Evolutionary conservation across 2,888 invertebrate genomes (phyloP).

Genomic region (Laothoe populi): DNA sequence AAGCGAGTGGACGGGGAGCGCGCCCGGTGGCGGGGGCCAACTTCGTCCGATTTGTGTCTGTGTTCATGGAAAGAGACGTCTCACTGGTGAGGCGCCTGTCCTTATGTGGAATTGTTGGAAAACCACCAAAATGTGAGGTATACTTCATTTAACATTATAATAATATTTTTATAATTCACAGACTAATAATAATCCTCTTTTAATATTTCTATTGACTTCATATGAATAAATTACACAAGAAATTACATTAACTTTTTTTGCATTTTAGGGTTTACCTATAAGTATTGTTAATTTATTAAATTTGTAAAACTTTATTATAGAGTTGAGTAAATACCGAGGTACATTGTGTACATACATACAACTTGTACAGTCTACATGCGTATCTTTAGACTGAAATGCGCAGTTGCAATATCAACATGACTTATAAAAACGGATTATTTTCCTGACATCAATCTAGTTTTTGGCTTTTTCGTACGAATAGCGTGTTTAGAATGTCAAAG

Average conservation of each 20-base stretch:
- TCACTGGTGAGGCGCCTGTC: constrained; percentile 62
- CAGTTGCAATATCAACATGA: constrained; percentile 14
- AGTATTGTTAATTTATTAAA: not conserved
- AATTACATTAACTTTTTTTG: not conserved
- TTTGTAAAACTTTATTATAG: not conserved
- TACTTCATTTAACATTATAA: constrained; percentile 34
- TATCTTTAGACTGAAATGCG: not conserved
- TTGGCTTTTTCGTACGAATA: no score
- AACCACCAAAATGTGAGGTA: constrained; percentile 61
- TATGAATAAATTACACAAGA: not conserved
- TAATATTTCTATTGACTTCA: not conserved
- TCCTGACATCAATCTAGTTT: not conserved
- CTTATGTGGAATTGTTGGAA: constrained; percentile 57
- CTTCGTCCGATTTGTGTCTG: constrained; percentile 47
- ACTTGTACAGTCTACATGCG: not conserved
- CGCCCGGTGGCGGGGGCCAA: constrained; percentile 38
- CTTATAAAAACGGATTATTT: not conserved
- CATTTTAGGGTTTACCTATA: not conserved
- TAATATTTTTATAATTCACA: constrained; percentile 26
- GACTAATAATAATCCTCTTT: not conserved
- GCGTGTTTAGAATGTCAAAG: no score
- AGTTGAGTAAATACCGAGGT: no score
- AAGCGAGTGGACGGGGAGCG: constrained; percentile 53
- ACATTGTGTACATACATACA: not conserved
- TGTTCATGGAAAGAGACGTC: constrained; percentile 64